Evolutionary conservation across 23 tunicate species (phyloP).

Genomic region (Clavelina lepadiformis): DNA sequence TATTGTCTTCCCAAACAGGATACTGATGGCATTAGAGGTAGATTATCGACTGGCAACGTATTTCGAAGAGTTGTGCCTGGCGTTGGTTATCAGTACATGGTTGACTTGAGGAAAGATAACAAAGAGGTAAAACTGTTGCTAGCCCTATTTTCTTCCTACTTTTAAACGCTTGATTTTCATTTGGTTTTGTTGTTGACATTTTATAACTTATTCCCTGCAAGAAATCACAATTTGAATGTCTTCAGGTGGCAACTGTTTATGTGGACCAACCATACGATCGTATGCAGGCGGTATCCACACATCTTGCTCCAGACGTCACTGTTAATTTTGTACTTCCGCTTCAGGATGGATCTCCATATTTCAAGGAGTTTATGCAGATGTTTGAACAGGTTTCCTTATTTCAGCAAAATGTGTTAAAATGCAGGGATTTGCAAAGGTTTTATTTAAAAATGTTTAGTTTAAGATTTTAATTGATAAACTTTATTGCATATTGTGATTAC

Average conservation of each 20-base stretch:
- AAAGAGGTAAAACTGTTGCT: constrained; percentile 28
- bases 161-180: neutral
- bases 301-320: constrained; percentile 50
- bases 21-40: constrained; percentile 13
- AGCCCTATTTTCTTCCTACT: neutral
- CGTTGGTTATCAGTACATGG: constrained; percentile 81
- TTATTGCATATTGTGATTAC: too few relatives aligned
- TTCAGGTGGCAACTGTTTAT: constrained; percentile 58
- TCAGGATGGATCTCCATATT: constrained; percentile 54
- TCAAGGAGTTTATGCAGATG: constrained; percentile 94
- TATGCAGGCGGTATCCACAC: constrained; percentile 34
- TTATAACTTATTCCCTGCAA: neutral
- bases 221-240: neutral
- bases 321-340: constrained; percentile 66
- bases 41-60: constrained; percentile 15
- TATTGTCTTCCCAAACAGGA: too few relatives aligned
- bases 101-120: constrained; percentile 28
- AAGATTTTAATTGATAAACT: too few relatives aligned
- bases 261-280: constrained; percentile 80
- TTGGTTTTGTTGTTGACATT: constrained; percentile 1
- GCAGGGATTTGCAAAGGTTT: neutral
- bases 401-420: neutral
- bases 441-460: too few relatives aligned
- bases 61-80: constrained; percentile 79
- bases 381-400: constrained; percentile 72